Evolutionary conservation across 2,888 invertebrate genomes (phyloP), one percentile per base, ranked within the genome.

Genomic region (Melieria picta): DNA sequence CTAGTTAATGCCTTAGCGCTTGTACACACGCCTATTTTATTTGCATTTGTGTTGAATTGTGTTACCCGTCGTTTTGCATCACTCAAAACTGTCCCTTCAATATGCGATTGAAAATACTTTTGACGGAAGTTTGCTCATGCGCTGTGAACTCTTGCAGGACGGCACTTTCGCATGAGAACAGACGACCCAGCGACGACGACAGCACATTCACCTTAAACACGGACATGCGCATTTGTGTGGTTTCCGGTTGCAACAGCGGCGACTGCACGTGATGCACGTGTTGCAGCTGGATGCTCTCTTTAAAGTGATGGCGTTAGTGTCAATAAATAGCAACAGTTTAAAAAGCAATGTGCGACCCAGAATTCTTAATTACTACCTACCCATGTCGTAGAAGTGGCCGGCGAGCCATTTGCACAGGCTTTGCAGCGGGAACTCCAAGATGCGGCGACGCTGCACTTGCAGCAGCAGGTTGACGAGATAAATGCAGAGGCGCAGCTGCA

Each of bases 391-490:
- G 61, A 82, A 83, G 56, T 77, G 74, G 5, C 82, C 83, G 16
- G 75, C 76, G n/a, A 82, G 65, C 82, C 84, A 85, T 66, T 80
- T 81, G 0, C 83, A 56, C 52, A 82, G 77, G 45, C 78, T 79
- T 74, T 83, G 79, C 4, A 86, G 75, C 3, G 86, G 86, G 74
- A 86, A 81, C 71, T 79, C 79, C 46, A 87, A 77, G 13, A 87
- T 76, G 66, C 78, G 79, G 50, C 81, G 75, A 43, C 85, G 83
- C 42, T 83, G 77, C 4, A 76, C 76, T 74, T 83, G 81, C 7
- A 86, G 67, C 11, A 80, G 63, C 50, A 76, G 74, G 46, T 81
- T 80, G 5, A 79, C 76, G 10, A 81, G 70, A 43, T 76, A 80
- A 61, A 83, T 80, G 43, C 77, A 75, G 55, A 82, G 74, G 3